phyloP scores from a whole-genome alignment of 2,113 vertebrate genomes.

The Numenius arquata region DNA sequence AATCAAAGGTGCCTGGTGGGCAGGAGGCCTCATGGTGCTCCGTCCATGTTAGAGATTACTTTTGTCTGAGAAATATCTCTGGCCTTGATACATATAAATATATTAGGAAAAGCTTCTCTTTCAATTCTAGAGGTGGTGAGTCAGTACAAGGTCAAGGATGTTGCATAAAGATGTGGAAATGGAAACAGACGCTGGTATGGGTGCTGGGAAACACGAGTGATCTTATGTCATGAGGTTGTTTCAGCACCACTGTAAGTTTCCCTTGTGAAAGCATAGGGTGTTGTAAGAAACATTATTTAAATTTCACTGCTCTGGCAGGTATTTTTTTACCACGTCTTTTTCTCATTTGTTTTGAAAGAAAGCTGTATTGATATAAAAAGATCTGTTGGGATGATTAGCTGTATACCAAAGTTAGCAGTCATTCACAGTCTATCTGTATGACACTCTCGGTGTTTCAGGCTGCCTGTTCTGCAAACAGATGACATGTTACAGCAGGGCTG shows the following conservation, averaged over 20 bases:
- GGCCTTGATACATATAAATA: background rate
- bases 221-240: background rate
- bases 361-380: background rate
- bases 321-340: background rate
- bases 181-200: background rate
- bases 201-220: background rate
- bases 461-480: background rate
- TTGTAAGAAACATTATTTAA: background rate
- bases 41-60: background rate
- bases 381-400: background rate
- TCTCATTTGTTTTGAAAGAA: background rate
- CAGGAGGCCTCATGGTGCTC: background rate
- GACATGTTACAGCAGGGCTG: background rate
- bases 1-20: background rate
- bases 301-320: background rate
- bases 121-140: background rate
- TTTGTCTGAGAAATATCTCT: background rate
- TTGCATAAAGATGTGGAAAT: background rate
- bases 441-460: background rate
- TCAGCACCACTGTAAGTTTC: too few species aligned
- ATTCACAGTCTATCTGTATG: background rate
- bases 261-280: background rate
- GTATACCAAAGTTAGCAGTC: background rate
- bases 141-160: background rate
- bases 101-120: background rate